These are phyloP conservation scores for Acanthosepion esculentum DNA, from an alignment of 2,888 invertebrate genomes.

Conservation along the genomic window DNA sequence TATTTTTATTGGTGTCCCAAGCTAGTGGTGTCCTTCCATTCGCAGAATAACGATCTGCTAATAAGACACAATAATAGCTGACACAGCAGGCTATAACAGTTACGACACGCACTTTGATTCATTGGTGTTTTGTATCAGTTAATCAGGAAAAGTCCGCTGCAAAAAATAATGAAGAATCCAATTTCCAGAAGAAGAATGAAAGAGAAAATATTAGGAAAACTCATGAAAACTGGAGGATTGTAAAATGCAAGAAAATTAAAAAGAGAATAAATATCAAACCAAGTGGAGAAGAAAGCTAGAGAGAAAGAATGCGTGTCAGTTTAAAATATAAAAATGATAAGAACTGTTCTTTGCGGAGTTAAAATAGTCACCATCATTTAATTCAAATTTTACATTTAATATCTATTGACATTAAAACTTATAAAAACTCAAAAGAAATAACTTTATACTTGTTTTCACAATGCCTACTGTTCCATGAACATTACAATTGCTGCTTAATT, in stretches of 20 bases:
- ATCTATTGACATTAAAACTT: no score
- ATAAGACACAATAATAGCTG: not conserved
- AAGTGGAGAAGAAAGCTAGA: no score
- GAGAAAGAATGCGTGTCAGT: not conserved
- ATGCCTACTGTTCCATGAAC: no score
- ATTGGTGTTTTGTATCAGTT: not conserved
- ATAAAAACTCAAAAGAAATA: no score
- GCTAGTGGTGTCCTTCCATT: not conserved
- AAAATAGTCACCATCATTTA: no score
- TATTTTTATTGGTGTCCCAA: conserved; percentile 3
- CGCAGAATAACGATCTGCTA: not conserved
- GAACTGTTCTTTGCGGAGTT: no score
- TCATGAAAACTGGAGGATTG: not conserved
- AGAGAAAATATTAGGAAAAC: not conserved
- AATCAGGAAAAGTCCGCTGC: not conserved
- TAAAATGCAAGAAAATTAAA: not conserved
- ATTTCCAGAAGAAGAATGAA: not conserved
- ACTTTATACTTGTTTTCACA: no score
- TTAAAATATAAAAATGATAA: not conserved
- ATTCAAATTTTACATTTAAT: no score
- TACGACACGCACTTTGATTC: not conserved
- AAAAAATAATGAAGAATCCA: not conserved
- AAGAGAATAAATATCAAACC: not conserved
- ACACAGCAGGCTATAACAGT: not conserved
- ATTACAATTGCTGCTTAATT: no score